phyloP scores from a whole-genome alignment of 2,888 invertebrate species.

The Volucella inanis region DNA sequence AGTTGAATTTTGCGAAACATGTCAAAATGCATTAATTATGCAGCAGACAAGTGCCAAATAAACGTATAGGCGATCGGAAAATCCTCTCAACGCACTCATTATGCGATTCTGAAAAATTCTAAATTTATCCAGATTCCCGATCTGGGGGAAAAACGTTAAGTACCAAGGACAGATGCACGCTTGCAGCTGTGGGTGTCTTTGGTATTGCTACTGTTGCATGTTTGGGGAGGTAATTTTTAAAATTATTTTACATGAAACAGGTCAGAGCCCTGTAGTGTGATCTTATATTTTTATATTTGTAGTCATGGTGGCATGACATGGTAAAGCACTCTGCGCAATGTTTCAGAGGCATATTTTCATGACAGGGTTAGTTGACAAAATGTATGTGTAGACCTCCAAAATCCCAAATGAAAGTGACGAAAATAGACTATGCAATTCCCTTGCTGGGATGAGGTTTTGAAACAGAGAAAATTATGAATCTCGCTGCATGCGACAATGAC shows the following conservation, averaged over 20 bases:
- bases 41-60: constrained; percentile 25
- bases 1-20: constrained; percentile 39
- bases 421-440: constrained; percentile 69
- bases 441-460: constrained; percentile 35
- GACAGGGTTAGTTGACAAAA: constrained; percentile 63
- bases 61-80: constrained; percentile 43
- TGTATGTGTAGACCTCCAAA: constrained; percentile 56
- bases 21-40: constrained; percentile 42
- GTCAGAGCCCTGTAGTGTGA: constrained; percentile 43
- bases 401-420: constrained; percentile 40
- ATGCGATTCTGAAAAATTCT: constrained; percentile 67
- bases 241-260: constrained; percentile 54
- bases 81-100: constrained; percentile 63
- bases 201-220: constrained; percentile 2
- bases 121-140: constrained; percentile 65
- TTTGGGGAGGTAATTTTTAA: constrained; percentile 67
- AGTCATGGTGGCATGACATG: constrained; percentile 3
- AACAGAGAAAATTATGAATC: constrained; percentile 52
- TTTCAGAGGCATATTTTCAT: constrained; percentile 55
- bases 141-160: constrained; percentile 48
- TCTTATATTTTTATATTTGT: background rate
- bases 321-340: constrained; percentile 2
- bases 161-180: constrained; percentile 53
- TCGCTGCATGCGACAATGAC: constrained; percentile 72
- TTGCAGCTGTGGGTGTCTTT: constrained; percentile 59